Base-by-base conservation (phyloP, 2,888 invertebrate species). In the Macaria notata region DNA sequence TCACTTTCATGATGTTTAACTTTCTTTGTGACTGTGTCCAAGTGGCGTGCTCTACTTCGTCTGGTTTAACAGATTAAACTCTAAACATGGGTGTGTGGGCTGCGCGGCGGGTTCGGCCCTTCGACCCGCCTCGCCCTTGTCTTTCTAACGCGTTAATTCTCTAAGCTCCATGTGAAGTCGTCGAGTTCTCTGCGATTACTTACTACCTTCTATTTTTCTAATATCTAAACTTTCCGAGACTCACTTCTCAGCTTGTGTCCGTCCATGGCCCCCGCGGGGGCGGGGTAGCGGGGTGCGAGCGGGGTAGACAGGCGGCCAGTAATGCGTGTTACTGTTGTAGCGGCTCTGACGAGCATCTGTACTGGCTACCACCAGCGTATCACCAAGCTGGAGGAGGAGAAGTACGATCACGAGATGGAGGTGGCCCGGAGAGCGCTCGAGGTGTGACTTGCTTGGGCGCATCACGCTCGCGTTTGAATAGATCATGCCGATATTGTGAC, bases 351-450 rank as follows among this genome's bases (percentile, higher is more conserved):
- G 92, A 93, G 94, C 90, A 92, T 93, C 92, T 89, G 94, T 85
- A 94, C 93, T 92, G 94, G 94, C 84, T 96, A 97, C 93, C 95
- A 98, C 93, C 94, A 94, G 83, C 95, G 96, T 93, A 95, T 97
- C 92, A 92, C 85, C 86, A 92, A 93, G 80, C 94, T 98, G 87
- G 97, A 98, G 92, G 95, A 95, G 88, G 94, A 96, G 93, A 99
- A 99, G 94, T 99, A 97, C 94, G 99, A 99, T 94, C 95, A 98
- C 93, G 99, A 99, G 94, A 94, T 95, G 93, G 97, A 97, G 93
- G 98, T 98, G 92, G 95, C 97, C 92, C 96, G 95, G 93, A 98
- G 97, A 95, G 97, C 97, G 88, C 94, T 96, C 90, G 98, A 99
- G 97, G 98, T 98, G 94, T 93, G 94, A 83, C 83, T 79, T 83